Percentiles rank a stretch among this genome's conserved stretches.
Conservation (phyloP, 2,113 vertebrate genomes). For the Harpagus bidentatus region DNA sequence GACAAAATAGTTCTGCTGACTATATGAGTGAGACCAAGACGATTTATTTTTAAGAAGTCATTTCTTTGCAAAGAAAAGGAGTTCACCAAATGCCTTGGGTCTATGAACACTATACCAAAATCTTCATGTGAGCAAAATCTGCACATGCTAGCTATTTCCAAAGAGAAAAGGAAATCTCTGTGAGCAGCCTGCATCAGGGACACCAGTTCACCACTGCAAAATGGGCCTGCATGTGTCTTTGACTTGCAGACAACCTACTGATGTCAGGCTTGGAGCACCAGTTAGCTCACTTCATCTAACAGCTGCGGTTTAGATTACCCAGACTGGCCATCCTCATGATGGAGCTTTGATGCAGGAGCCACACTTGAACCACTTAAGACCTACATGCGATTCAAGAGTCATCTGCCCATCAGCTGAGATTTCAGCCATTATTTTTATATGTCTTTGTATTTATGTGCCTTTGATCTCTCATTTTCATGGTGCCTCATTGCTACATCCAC, state of each 20-base stretch:
- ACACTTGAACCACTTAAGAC: not conserved
- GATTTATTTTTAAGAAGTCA: not conserved
- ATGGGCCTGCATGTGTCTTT: not conserved
- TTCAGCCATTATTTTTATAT: not conserved
- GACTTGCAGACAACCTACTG: not conserved
- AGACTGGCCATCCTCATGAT: not conserved
- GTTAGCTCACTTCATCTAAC: not conserved
- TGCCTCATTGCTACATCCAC: not conserved
- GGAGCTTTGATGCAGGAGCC: not conserved
- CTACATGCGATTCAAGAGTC: not conserved
- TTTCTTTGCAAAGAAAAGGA: not conserved
- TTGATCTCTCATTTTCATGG: conserved; percentile 33
- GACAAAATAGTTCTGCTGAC: not conserved
- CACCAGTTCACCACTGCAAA: not conserved
- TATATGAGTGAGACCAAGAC: not conserved
- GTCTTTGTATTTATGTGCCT: not conserved
- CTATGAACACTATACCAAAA: not conserved
- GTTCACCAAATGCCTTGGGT: not conserved
- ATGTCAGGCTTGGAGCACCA: not conserved
- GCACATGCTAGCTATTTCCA: not conserved
- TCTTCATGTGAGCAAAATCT: not conserved
- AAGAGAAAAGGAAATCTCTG: not conserved
- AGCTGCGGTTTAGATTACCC: not conserved
- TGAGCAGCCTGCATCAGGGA: not conserved
- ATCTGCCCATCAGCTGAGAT: not conserved